phyloP scores from a whole-genome alignment of 35 echinoderm and acorn worm genomes.

The Patiria miniata region DNA sequence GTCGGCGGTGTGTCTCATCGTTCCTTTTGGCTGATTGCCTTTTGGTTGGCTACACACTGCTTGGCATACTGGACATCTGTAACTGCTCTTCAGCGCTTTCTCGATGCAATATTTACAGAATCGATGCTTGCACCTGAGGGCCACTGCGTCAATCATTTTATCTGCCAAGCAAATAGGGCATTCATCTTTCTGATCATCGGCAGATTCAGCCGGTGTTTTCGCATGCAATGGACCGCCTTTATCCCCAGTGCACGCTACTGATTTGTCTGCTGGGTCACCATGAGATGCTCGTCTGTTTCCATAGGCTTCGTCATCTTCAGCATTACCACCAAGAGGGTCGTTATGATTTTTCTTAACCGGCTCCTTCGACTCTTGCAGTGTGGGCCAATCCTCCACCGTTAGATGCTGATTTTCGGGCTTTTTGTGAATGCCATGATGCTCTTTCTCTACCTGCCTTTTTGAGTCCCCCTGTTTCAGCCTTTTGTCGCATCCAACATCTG shows the following conservation, averaged over 20 bases:
- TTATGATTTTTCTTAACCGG: too few relatives aligned
- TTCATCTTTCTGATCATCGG: neutral
- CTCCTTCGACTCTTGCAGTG: too few relatives aligned
- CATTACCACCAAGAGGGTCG: neutral
- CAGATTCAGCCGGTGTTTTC: neutral
- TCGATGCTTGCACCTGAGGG: constrained; percentile 45
- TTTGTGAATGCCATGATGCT: too few relatives aligned
- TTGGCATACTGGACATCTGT: constrained; percentile 48
- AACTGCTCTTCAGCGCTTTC: constrained; percentile 13
- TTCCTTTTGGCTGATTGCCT: constrained; percentile 55
- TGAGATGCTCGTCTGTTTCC: neutral
- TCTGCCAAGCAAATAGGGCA: constrained; percentile 54
- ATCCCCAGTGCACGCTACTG: neutral
- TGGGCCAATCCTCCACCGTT: too few relatives aligned
- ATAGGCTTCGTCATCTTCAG: neutral
- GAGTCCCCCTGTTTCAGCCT: too few relatives aligned
- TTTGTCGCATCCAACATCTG: too few relatives aligned
- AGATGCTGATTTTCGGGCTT: too few relatives aligned
- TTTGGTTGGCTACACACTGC: constrained; percentile 20
- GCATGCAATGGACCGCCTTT: neutral
- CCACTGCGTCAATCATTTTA: neutral
- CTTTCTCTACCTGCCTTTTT: too few relatives aligned
- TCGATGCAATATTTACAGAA: constrained; percentile 47
- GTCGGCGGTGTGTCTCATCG: neutral
- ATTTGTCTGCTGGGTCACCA: neutral